Percentiles rank a stretch among this genome's conserved stretches.
These are phyloP conservation scores for Rhea pennata DNA, from an alignment of 2,113 vertebrate genomes.

Conservation along the genomic window DNA sequence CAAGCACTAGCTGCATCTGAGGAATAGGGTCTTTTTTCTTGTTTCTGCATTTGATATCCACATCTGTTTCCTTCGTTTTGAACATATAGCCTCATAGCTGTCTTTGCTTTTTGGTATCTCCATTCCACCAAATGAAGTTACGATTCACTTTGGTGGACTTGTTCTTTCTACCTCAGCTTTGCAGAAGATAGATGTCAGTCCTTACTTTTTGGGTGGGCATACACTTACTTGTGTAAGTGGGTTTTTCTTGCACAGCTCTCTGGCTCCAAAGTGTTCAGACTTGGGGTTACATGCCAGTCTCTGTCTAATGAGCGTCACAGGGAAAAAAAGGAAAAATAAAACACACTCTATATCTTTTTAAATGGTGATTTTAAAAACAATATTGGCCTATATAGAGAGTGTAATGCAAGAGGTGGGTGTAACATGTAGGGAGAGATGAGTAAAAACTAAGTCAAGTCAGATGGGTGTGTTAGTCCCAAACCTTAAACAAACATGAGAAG, in stretches of 20 bases:
- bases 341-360: not conserved
- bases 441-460: not conserved
- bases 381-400: not conserved
- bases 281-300: not conserved
- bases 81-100: not conserved
- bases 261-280: not conserved
- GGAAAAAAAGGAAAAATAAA: not conserved
- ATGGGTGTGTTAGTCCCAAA: slow-evolving; percentile 14
- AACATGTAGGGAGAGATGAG: not conserved
- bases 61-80: not conserved
- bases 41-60: not conserved
- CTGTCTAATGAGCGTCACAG: not conserved
- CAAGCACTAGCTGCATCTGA: not conserved
- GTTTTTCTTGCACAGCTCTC: not conserved
- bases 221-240: not conserved
- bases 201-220: not conserved
- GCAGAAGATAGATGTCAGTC: not conserved
- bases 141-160: not conserved
- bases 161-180: not conserved
- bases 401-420: not conserved
- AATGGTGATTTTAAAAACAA: not conserved
- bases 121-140: not conserved
- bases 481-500: not conserved
- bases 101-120: not conserved
- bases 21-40: not conserved